Percentiles rank a stretch among this genome's conserved stretches.
Evolutionary conservation across 53 echinoderm and acorn worm species (phyloP).

Genomic region (Antedon mediterranea): DNA sequence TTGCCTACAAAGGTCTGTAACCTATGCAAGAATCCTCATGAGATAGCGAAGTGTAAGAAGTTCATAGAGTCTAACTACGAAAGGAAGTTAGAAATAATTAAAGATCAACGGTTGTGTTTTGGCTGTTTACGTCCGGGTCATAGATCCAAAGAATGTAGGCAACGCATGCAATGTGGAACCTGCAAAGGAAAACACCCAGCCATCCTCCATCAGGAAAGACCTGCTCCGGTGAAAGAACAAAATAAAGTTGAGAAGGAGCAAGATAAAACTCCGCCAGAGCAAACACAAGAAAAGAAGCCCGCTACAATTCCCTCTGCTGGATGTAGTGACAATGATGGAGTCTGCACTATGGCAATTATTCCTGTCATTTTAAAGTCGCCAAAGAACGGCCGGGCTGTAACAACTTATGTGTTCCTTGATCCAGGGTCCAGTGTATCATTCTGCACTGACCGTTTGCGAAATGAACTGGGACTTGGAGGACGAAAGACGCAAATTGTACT

Average conservation of each 20-base stretch:
- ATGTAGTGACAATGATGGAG: neutral
- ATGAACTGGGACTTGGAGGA: constrained; percentile 17
- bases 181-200: neutral
- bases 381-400: constrained; percentile 10
- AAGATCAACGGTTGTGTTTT: neutral
- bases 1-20: neutral
- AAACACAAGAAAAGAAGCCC: too few relatives aligned
- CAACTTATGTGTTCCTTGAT: constrained; percentile 34
- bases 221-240: too few relatives aligned
- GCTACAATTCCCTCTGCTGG: too few relatives aligned
- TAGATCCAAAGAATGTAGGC: neutral
- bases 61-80: neutral
- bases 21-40: constrained; percentile 5
- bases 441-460: constrained; percentile 18
- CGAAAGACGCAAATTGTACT: constrained; percentile 15
- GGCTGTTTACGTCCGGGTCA: neutral
- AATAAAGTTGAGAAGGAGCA: too few relatives aligned
- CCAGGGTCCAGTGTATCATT: constrained; percentile 23
- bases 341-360: constrained; percentile 30
- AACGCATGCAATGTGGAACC: neutral
- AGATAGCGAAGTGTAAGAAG: neutral
- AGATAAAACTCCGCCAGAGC: too few relatives aligned
- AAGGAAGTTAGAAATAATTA: neutral
- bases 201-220: too few relatives aligned
- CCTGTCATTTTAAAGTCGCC: constrained; percentile 12